Evolutionary conservation across 2,888 invertebrate species (phyloP).

Genomic region (Synanthedon formicaeformis): DNA sequence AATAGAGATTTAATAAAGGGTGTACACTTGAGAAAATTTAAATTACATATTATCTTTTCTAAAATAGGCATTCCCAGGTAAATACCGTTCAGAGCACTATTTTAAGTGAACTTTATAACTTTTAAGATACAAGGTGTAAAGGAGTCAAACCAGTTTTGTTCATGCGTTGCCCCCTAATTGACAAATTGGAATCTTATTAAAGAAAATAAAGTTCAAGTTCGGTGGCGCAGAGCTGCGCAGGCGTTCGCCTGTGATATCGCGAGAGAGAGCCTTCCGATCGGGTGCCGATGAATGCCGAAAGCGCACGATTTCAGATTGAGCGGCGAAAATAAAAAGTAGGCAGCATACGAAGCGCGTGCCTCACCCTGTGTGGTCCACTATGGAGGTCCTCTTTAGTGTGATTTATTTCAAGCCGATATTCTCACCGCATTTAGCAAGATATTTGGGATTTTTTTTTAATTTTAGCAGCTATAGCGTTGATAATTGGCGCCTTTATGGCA

Average conservation of each 20-base stretch:
- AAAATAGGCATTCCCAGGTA: no score
- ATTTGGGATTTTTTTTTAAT: neutral
- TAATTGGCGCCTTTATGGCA: neutral
- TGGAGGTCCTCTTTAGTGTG: conserved; percentile 62
- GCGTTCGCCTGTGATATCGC: conserved; percentile 36
- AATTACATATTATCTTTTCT: no score
- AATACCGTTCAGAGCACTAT: conserved; percentile 24
- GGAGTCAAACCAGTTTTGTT: conserved; percentile 61
- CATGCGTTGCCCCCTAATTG: conserved; percentile 73
- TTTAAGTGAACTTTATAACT: conserved; percentile 32
- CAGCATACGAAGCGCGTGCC: conserved; percentile 80
- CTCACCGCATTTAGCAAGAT: conserved; percentile 39
- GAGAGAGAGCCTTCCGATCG: conserved; percentile 39
- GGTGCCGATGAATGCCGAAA: conserved; percentile 54
- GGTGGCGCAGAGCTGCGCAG: conserved; percentile 23
- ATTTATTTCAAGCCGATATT: conserved; percentile 62
- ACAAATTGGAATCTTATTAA: conserved; percentile 80
- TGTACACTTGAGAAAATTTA: no score
- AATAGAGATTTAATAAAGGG: no score
- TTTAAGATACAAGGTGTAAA: conserved; percentile 54
- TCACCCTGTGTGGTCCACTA: conserved; percentile 78
- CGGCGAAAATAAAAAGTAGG: conserved; percentile 59
- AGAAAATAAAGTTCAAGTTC: conserved; percentile 64
- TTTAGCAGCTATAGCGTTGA: neutral
- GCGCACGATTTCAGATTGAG: conserved; percentile 40